Conservation (phyloP, 1,140 invertebrate genomes). For the Myzus persicae region DNA sequence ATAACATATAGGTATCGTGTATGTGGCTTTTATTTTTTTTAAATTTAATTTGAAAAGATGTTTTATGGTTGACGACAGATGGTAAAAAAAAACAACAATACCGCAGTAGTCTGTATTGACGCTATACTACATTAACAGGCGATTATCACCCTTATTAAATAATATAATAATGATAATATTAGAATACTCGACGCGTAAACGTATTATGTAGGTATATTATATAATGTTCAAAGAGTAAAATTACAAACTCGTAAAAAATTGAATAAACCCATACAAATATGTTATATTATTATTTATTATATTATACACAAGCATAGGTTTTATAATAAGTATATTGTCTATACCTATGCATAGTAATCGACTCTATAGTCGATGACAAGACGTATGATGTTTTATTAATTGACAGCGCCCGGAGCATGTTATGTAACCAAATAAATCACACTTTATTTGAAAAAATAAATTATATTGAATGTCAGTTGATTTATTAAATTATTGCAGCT, state of each 20-base stretch:
- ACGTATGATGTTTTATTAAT: background rate
- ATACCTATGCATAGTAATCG: background rate
- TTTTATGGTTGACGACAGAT: slow-evolving; percentile 38
- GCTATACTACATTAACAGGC: background rate
- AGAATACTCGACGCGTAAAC: background rate
- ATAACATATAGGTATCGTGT: background rate
- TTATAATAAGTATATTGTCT: background rate
- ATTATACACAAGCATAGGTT: background rate
- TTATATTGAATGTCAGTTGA: background rate
- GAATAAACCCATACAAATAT: slow-evolving; percentile 2
- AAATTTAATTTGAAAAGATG: background rate
- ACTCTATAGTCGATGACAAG: background rate
- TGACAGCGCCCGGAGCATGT: background rate
- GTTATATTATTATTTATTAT: background rate
- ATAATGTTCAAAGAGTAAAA: background rate
- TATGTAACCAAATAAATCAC: background rate
- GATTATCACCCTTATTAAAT: background rate
- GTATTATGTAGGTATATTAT: background rate
- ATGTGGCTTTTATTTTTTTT: background rate
- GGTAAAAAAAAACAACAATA: background rate
- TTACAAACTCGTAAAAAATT: background rate
- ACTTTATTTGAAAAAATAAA: background rate
- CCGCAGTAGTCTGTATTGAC: background rate
- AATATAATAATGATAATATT: background rate
- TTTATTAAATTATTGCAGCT: background rate